phyloP scores from a whole-genome alignment of 2,797 vertebrate species.

The Streptopelia turtur region DNA sequence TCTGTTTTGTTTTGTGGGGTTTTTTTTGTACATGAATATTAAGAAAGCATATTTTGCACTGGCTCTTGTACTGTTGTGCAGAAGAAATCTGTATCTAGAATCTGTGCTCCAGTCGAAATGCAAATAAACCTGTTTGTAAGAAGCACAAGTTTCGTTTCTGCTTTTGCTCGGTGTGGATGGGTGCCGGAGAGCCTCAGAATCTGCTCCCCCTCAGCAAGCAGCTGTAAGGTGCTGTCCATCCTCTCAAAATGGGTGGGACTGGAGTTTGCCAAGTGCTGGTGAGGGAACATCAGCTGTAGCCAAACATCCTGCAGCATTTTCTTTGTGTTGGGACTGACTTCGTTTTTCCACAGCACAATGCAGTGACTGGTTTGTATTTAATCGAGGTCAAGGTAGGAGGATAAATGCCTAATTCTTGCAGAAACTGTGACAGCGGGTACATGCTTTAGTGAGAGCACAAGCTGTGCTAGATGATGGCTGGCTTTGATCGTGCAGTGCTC shows the following conservation, averaged over 20 bases:
- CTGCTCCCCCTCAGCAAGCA: accelerated
- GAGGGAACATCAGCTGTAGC: background rate
- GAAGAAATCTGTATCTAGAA: constrained; percentile 71
- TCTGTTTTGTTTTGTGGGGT: constrained; percentile 48
- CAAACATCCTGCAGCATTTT: background rate
- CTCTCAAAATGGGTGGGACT: background rate
- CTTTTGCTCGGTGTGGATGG: background rate
- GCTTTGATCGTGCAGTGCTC: background rate
- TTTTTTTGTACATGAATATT: constrained; percentile 71
- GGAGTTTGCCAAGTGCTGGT: background rate
- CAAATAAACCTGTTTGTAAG: constrained; percentile 81
- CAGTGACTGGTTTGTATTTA: background rate
- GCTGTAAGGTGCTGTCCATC: background rate
- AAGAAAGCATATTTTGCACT: constrained; percentile 80
- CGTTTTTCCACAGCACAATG: background rate
- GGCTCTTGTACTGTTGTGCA: constrained; percentile 73
- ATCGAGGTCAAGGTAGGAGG: background rate
- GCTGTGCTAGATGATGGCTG: background rate
- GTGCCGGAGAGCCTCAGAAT: accelerated
- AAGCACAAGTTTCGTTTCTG: constrained; percentile 10
- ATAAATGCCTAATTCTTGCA: background rate
- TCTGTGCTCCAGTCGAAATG: constrained; percentile 76
- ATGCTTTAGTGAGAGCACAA: background rate
- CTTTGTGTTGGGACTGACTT: background rate
- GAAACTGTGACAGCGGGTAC: accelerated